phyloP scores from a whole-genome alignment of 2,888 invertebrate genomes.

The Nipponacmea schrenckii region DNA sequence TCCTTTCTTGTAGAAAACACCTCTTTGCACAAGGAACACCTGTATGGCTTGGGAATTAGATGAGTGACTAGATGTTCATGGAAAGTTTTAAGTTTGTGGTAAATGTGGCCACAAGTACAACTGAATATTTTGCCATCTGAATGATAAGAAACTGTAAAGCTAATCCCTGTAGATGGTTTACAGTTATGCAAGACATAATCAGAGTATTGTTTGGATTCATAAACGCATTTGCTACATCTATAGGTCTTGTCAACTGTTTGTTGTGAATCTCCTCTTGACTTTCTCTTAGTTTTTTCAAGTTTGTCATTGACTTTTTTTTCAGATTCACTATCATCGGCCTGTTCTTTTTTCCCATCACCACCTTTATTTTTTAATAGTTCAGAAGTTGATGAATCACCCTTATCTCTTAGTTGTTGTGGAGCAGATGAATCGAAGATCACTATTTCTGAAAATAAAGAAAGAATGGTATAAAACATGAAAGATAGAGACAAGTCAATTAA shows the following conservation, averaged over 20 bases:
- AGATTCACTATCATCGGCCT: no score
- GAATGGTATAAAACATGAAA: no score
- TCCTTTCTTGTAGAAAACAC: not conserved
- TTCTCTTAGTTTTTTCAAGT: no score
- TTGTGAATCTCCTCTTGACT: no score
- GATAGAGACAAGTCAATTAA: no score
- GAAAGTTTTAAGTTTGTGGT: not conserved
- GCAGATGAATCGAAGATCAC: no score
- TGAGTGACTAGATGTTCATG: not conserved
- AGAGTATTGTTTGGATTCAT: not conserved
- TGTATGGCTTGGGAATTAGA: not conserved
- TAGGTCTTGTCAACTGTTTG: not conserved
- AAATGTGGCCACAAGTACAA: not conserved
- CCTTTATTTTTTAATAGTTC: no score
- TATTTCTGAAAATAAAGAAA: no score
- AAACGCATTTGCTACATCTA: not conserved
- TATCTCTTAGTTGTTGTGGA: no score
- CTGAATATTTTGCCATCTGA: not conserved
- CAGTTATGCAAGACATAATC: not conserved
- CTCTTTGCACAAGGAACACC: not conserved
- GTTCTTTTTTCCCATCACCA: no score
- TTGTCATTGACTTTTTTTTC: no score
- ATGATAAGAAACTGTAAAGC: not conserved
- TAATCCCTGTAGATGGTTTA: not conserved
- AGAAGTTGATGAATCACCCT: no score